These are phyloP conservation scores for Denticeps clupeoides DNA, from an alignment of 2,797 vertebrate species.

Conservation along the genomic window DNA sequence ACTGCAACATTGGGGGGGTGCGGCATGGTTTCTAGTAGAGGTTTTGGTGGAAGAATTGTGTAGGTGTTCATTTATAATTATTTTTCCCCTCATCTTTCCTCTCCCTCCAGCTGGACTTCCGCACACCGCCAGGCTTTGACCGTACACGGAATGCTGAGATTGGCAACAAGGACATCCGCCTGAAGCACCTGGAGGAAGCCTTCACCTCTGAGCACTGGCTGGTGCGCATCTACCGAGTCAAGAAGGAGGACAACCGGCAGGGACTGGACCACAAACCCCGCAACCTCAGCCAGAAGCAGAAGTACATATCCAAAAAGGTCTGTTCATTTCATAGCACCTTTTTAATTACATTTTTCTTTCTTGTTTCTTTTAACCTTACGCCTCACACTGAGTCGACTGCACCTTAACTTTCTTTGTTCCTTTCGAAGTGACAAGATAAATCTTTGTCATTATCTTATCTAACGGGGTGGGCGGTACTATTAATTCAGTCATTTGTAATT, in stretches of 20 bases:
- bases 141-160: slow-evolving; percentile 96
- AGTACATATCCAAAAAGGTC: slow-evolving; percentile 99
- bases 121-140: slow-evolving; percentile 95
- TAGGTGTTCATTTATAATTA: neutral
- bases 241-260: slow-evolving; percentile 91
- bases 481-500: no score
- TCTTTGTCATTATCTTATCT: no score
- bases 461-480: no score
- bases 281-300: slow-evolving; percentile 84
- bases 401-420: neutral
- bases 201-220: slow-evolving; percentile 99
- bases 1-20: neutral
- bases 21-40: neutral
- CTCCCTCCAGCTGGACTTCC: slow-evolving; percentile 81
- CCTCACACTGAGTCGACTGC: neutral
- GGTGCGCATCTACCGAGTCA: slow-evolving; percentile 98
- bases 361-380: neutral
- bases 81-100: neutral
- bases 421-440: no score
- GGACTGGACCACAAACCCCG: slow-evolving; percentile 85
- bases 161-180: slow-evolving; percentile 97
- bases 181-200: slow-evolving; percentile 96
- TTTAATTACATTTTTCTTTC: neutral
- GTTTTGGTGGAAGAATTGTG: no score
- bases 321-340: neutral